phyloP scores from a whole-genome alignment of 2,113 vertebrate species.

The Antidorcas marsupialis region DNA sequence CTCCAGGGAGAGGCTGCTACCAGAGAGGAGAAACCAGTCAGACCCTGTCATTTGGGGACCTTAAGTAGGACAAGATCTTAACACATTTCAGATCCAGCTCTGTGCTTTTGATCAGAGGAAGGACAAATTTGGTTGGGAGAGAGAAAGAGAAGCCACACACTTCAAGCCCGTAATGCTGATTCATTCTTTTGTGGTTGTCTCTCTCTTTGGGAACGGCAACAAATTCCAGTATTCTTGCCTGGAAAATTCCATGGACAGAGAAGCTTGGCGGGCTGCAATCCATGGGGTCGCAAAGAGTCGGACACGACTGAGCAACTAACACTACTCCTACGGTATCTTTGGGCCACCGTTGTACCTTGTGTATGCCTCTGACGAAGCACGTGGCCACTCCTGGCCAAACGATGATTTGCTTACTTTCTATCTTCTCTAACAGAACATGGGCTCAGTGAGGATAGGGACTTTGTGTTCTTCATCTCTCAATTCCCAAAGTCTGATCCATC shows the following conservation, averaged over 20 bases:
- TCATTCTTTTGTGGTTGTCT: neutral
- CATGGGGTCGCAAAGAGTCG: neutral
- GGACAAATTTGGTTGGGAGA: neutral
- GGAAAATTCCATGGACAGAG: neutral
- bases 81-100: neutral
- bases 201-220: neutral
- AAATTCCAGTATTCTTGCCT: neutral
- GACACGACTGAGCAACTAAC: neutral
- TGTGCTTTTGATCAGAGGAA: constrained; percentile 10
- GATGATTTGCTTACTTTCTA: neutral
- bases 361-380: neutral
- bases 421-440: neutral
- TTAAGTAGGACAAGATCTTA: constrained; percentile 36
- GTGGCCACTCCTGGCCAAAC: neutral
- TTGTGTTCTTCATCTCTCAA: neutral
- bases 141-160: neutral
- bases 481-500: neutral
- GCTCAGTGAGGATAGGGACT: neutral
- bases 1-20: constrained; percentile 23
- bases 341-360: neutral
- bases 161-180: neutral
- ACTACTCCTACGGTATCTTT: neutral
- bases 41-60: constrained; percentile 2
- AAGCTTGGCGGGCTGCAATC: neutral
- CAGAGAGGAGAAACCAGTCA: constrained; percentile 1